A percentile compares a stretch with the other conserved stretches of the same genome.
Evolutionary conservation across 64 coral and sea anemone species (phyloP).

Genomic region (Pocillopora verrucosa): DNA sequence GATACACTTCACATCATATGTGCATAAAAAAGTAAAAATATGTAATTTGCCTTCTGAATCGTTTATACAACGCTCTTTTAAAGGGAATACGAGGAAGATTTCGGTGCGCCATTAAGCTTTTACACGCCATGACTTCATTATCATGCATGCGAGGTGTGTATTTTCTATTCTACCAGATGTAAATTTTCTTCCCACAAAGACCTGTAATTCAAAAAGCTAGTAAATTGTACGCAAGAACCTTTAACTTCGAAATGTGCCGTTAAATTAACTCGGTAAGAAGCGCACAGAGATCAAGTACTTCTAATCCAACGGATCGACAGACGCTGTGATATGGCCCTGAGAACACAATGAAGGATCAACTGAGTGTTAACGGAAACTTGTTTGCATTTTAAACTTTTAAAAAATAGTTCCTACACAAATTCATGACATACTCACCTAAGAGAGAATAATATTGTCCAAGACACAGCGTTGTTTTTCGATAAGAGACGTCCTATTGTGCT

Average conservation of each 20-base stretch:
- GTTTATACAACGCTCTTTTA: background rate
- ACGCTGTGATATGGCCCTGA: background rate
- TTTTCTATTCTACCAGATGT: background rate
- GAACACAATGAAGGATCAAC: slow-evolving; percentile 24
- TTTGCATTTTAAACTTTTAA: slow-evolving; percentile 18
- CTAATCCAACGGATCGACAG: background rate
- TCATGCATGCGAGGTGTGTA: slow-evolving; percentile 10
- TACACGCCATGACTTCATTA: background rate
- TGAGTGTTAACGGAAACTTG: background rate
- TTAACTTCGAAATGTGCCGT: background rate
- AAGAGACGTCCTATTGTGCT: background rate
- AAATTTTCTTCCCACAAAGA: background rate
- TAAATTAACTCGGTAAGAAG: background rate
- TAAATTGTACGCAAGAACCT: background rate
- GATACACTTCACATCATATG: too few species aligned
- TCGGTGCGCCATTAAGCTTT: background rate
- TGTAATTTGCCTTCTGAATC: background rate
- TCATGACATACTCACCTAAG: slow-evolving; percentile 6
- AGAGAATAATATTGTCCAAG: slow-evolving; percentile 9
- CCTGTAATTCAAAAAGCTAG: background rate
- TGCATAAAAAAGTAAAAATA: too few species aligned
- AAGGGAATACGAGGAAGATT: background rate
- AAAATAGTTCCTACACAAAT: background rate
- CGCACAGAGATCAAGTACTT: background rate
- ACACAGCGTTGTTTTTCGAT: background rate